Evolutionary conservation across 2,797 vertebrate species (phyloP).

Genomic region (Pseudochirops corinnae): DNA sequence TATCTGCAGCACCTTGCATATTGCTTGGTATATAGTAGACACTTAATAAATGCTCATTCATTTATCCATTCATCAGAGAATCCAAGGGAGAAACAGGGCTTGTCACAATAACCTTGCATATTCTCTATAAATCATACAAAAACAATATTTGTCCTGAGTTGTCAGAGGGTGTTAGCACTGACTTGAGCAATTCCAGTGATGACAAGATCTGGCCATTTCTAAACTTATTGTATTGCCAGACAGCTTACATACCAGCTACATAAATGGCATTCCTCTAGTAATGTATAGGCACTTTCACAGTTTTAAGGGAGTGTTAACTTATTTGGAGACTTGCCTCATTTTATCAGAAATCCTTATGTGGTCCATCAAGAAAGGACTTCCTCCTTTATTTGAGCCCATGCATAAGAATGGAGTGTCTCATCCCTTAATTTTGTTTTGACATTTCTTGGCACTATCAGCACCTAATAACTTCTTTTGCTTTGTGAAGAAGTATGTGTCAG

Average conservation of each 20-base stretch:
- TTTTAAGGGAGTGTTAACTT: background rate
- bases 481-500: background rate
- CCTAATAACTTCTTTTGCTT: background rate
- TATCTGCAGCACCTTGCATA: background rate
- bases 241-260: background rate
- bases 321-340: background rate
- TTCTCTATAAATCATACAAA: background rate
- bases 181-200: background rate
- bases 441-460: background rate
- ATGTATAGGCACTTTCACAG: background rate
- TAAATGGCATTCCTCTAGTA: background rate
- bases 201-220: background rate
- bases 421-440: background rate
- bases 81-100: background rate
- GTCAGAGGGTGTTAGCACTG: background rate
- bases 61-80: background rate
- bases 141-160: background rate
- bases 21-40: background rate
- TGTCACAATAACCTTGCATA: background rate
- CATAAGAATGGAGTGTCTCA: background rate
- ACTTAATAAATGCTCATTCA: background rate
- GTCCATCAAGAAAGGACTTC: background rate
- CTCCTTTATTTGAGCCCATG: background rate
- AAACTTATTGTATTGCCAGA: background rate
- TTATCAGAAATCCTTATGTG: background rate